Base-by-base conservation (phyloP, 1,140 invertebrate genomes). In the Phocides pigmalion region DNA sequence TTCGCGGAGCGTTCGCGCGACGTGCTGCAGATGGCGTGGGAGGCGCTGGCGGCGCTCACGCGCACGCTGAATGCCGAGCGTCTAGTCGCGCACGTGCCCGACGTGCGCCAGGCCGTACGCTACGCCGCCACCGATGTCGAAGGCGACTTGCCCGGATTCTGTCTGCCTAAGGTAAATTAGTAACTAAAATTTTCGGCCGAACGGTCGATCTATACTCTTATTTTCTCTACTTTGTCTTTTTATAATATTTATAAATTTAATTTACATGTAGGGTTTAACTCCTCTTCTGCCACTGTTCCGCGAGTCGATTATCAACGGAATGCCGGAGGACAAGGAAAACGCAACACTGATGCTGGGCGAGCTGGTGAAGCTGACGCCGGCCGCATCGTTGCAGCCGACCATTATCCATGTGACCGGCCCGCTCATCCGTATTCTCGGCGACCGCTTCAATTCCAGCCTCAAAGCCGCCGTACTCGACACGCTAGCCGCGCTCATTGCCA, bases 391-490 rank as follows among this genome's bases (percentile, higher is more conserved):
- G 14, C 98, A 99, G 86, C 96, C 98, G 1, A 98, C 98, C 46
- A 98, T 99, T 1, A 96, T 99, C 25, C 96, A 98, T 78, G 98
- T 99, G 68, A 99, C 98, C 16, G 99, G 99, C 5, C 98, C 99
- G 0, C 93, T 99, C 11, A 99, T 99, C 91, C 94, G 99, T 75
- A 99, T 99, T 81, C 94, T 99, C 9, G 98, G 98, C 16, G 99
- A 99, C 90, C 93, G 98, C 47, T 99, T 98, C 84, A 96, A 95
- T 66, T 95, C 96, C 79, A 97, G 95, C 76, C 97, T 99, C 0
- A 99, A 99, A 92, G 97, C 98, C 0, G 98, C 98, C 19, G 97
- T 99, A 8, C 92, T 99, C 3, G 98, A 99, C 82, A 98, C 98
- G 0, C 92, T 99, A 14, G 97, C 97, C 0, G 94, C 97, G 50